phyloP scores from a whole-genome alignment of 2,113 vertebrate species.

The Syngnathoides biaculeatus region DNA sequence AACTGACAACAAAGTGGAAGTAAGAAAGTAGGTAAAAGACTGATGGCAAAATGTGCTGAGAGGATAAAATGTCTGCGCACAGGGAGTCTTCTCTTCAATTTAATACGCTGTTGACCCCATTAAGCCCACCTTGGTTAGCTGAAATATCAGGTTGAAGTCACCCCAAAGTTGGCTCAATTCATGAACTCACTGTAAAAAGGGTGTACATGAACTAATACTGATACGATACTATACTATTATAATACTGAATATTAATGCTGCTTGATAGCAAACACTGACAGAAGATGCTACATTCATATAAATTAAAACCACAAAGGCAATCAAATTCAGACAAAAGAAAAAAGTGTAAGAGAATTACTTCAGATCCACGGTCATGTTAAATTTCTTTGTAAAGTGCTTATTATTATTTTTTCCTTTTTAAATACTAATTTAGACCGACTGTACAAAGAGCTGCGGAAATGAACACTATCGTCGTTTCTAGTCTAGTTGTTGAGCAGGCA shows the following conservation, averaged over 20 bases:
- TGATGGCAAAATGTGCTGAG: constrained; percentile 33
- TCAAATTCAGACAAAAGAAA: not conserved
- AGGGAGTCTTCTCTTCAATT: constrained; percentile 37
- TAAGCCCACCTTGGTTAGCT: constrained; percentile 41
- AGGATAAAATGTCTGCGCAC: constrained; percentile 32
- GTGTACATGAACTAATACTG: constrained; percentile 36
- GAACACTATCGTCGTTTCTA: too few species aligned
- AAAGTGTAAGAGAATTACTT: not conserved
- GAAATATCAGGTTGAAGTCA: constrained; percentile 51
- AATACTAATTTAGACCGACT: too few species aligned
- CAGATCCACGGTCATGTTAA: too few species aligned
- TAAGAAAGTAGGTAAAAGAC: constrained; percentile 42
- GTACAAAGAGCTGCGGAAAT: too few species aligned
- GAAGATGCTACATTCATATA: not conserved
- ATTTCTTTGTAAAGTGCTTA: too few species aligned
- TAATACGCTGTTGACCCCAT: constrained; percentile 43
- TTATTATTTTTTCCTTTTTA: too few species aligned
- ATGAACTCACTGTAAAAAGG: constrained; percentile 50
- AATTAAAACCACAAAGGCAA: not conserved
- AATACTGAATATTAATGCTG: too few species aligned
- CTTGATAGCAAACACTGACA: constrained; percentile 8
- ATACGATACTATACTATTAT: too few species aligned
- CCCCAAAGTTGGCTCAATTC: constrained; percentile 37
- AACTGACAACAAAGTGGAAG: constrained; percentile 5
- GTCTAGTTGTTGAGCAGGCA: too few species aligned